These are phyloP conservation scores for Gila orcuttii DNA, from an alignment of 2,113 vertebrate genomes.

Conservation along the genomic window DNA sequence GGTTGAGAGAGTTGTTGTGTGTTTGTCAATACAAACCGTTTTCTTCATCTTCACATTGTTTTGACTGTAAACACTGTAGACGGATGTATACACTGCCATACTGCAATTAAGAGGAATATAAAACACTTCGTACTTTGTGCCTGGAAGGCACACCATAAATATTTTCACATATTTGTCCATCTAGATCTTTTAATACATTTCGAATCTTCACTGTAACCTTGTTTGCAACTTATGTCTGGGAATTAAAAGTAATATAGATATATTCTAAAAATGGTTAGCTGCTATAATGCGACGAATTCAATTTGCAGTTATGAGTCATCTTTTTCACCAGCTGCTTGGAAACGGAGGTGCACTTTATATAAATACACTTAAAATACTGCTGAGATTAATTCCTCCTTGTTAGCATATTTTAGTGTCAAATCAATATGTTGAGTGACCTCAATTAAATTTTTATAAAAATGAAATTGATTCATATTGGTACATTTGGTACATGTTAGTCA, in stretches of 20 bases:
- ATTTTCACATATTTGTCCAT: constrained; percentile 16
- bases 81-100: background rate
- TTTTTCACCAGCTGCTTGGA: constrained; percentile 15
- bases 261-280: constrained; percentile 6
- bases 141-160: background rate
- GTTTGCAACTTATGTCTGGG: background rate
- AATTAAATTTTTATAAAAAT: background rate
- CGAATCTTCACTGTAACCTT: background rate
- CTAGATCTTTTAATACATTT: constrained; percentile 32
- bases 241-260: constrained; percentile 25
- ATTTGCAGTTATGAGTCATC: constrained; percentile 32
- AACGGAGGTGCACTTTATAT: constrained; percentile 36
- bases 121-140: background rate
- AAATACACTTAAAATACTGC: constrained; percentile 5
- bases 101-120: background rate
- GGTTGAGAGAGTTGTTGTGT: constrained; percentile 34
- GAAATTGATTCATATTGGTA: background rate
- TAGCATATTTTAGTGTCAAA: background rate
- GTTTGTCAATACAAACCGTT: background rate
- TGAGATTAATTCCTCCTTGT: background rate
- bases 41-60: background rate
- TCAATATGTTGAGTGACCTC: background rate
- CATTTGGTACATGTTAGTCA: background rate
- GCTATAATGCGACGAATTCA: constrained; percentile 29
- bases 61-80: constrained; percentile 6